Percentiles rank a stretch among this genome's conserved stretches.
These are phyloP conservation scores for Oryzias celebensis DNA, from an alignment of 2,113 vertebrate species.

Conservation along the genomic window DNA sequence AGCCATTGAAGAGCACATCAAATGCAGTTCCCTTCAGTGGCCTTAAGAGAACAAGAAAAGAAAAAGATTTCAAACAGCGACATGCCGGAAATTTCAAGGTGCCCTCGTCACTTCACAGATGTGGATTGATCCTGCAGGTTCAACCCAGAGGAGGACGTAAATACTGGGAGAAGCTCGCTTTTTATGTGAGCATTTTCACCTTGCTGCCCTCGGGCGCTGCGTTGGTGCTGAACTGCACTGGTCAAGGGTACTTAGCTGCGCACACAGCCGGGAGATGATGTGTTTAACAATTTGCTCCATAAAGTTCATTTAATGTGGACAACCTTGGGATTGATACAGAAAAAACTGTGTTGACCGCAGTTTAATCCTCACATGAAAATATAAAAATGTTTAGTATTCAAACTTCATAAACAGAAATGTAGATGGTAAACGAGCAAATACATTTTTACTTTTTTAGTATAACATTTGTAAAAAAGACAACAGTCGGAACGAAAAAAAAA, in stretches of 20 bases:
- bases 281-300: constrained; percentile 1
- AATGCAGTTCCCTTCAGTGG: constrained; percentile 54
- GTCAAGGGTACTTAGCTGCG: constrained; percentile 49
- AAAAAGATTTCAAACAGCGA: constrained; percentile 74
- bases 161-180: constrained; percentile 49
- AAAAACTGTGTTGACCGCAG: constrained; percentile 11
- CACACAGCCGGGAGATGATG: constrained; percentile 7
- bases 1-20: constrained; percentile 71
- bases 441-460: no score
- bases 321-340: constrained; percentile 20
- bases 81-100: constrained; percentile 74
- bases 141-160: constrained; percentile 62
- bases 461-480: no score
- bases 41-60: constrained; percentile 62
- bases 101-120: constrained; percentile 72
- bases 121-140: constrained; percentile 66
- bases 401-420: neutral
- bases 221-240: constrained; percentile 21
- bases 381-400: neutral
- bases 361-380: neutral
- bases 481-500: no score
- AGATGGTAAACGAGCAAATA: no score
- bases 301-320: constrained; percentile 26
- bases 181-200: constrained; percentile 63
- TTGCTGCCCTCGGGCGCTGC: constrained; percentile 37